Base-by-base conservation (phyloP, 2,888 invertebrate genomes). In the Helicoverpa assulta region DNA sequence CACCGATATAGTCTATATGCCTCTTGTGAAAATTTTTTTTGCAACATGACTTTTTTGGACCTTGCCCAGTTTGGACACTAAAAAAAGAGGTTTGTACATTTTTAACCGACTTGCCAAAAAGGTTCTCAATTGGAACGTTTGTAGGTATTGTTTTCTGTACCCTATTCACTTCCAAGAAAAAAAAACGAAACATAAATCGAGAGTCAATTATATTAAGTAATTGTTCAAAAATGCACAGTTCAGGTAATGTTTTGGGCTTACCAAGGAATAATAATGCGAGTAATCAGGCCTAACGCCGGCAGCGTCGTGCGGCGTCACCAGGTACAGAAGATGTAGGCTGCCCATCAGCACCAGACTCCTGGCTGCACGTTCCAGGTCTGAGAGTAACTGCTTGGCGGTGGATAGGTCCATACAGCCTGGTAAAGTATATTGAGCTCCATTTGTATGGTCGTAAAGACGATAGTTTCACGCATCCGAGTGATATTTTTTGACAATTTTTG, bases 281-380 rank as follows among this genome's bases (percentile, higher is more conserved):
- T 91, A 93, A 81, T 95, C 92, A 0, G 96, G 96, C 58, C 91
- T 93, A 21, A 97, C 89, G 63, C 96, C 96, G 60, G 96, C 96
- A 70, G 97, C 90, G 85, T 98, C 97, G 89, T 98, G 97, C 16
- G 98, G 98, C 21, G 98, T 98, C 66, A 99, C 97, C 43, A 99
- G 94, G 94, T 98, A 99, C 61, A 99, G 94, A 21, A 99, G 95
- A 92, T 99, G 99, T 50, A 99, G 96, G 86, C 97, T 97, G 80
- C 98, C 98, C 83, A 97, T 92, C 57, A 99, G 95, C 16, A 99
- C 98, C 67, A 99, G 93, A 58, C 97, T 97, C 58, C 96, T 95
- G 78, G 98, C 97, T 0, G 98, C 98, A 63, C 91, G 90, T 73
- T 96, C 94, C 71, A 99, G 93, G 89, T 99, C 99, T 8, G 95